Base-by-base conservation (phyloP, 2,888 invertebrate genomes). In the Hipparchia semele region DNA sequence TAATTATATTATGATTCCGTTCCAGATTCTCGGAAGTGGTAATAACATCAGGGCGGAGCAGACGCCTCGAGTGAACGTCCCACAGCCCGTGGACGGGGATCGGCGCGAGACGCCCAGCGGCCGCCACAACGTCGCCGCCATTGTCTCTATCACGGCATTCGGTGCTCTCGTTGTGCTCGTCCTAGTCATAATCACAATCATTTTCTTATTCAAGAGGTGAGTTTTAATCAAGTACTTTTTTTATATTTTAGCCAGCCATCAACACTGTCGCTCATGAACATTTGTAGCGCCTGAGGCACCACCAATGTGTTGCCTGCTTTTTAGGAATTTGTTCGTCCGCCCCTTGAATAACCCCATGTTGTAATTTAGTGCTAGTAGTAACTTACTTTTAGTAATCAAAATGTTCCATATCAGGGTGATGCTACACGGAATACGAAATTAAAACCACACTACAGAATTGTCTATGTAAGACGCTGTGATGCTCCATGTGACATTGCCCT, bases 81-180 rank as follows among this genome's bases (percentile, higher is more conserved):
- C 96, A 0, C 93, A 95, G 72, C 95, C 96, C 0, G 96, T 96
- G 68, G 95, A 95, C 85, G 94, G 95, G 23, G 94, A 95, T 82
- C 85, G 95, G 1, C 87, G 94, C 60, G 94, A 95, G 82, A 86
- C 95, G 33, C 87, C 95, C 77, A 95, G 95, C 45, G 97, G 97
- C 1, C 96, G 96, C 78, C 92, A 98, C 39, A 98, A 98, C 88
- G 92, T 98, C 73, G 98, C 98, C 70, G 98, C 98, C 6, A 97
- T 98, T 78, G 98, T 98, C 73, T 98, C 98, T 0, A 92, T 98
- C 13, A 98, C 97, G 2, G 97, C 98, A 8, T 98, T 98, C 86
- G 98, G 98, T n/a, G 98, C 97, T 8, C 96, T 98, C 81, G 97
- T 98, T 7, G 97, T 98, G 87, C 94, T 98, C 67, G 97, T 98